Percentiles rank a stretch among this genome's conserved stretches.
phyloP scores from a whole-genome alignment of 2,113 vertebrate genomes.

The Eurypyga helias region DNA sequence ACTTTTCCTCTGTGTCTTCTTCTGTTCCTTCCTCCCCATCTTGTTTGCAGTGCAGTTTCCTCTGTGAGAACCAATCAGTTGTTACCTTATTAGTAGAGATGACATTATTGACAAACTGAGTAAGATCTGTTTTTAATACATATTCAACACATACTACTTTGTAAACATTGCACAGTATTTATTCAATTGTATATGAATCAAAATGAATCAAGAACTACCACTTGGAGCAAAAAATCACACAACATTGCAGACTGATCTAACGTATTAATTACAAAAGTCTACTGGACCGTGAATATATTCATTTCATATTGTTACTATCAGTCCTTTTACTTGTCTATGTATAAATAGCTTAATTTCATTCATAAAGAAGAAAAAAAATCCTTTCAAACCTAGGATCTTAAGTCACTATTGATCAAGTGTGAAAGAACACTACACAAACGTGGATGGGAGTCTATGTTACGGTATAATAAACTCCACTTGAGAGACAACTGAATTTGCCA shows the following conservation, averaged over 20 bases:
- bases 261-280: not conserved
- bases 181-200: not conserved
- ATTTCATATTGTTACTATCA: not conserved
- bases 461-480: not conserved
- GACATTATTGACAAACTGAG: slow-evolving; percentile 87
- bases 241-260: not conserved
- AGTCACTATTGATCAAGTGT: not conserved
- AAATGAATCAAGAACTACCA: not conserved
- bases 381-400: not conserved
- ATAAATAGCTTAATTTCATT: not conserved
- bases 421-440: not conserved
- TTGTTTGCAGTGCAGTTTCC: slow-evolving; percentile 98
- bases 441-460: not conserved
- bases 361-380: not conserved
- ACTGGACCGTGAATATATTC: not conserved
- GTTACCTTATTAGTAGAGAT: slow-evolving; percentile 89
- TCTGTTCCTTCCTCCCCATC: slow-evolving; percentile 95
- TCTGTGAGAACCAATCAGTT: slow-evolving; percentile 92
- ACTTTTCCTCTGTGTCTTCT: slow-evolving; percentile 98
- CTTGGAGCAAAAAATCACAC: not conserved
- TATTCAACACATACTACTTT: slow-evolving; percentile 39
- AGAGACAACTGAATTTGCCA: not conserved
- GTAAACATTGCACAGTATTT: not conserved
- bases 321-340: not conserved
- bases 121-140: slow-evolving; percentile 72